Evolutionary conservation across 2,797 vertebrate genomes (phyloP).

Genomic region (Erithacus rubecula): DNA sequence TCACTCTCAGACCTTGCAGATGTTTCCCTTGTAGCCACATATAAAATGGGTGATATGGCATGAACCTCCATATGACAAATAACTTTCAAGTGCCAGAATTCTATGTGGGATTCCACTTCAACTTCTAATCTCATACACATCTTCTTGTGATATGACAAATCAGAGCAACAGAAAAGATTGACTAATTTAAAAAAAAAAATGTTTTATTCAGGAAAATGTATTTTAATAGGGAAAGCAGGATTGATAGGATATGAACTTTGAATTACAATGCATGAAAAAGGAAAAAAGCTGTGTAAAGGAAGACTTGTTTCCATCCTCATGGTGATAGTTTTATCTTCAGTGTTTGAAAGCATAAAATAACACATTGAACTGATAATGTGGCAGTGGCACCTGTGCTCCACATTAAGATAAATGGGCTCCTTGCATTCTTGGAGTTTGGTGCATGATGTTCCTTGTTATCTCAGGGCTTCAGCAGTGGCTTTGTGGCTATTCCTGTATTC

Average conservation of each 20-base stretch:
- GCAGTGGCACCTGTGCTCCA: not conserved
- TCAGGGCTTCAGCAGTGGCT: not conserved
- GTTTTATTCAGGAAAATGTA: not conserved
- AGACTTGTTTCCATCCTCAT: not conserved
- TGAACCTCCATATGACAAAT: not conserved
- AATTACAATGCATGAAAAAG: not conserved
- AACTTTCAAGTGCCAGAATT: not conserved
- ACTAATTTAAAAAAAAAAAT: not conserved
- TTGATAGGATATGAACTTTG: not conserved
- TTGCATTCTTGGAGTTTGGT: not conserved
- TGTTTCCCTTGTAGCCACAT: slow-evolving; percentile 34
- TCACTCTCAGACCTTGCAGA: slow-evolving; percentile 42
- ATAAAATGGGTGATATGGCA: not conserved
- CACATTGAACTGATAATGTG: not conserved
- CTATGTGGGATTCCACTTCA: not conserved
- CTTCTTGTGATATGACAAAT: not conserved
- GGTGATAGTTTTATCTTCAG: not conserved
- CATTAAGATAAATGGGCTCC: not conserved
- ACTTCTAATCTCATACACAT: not conserved
- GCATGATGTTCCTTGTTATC: not conserved
- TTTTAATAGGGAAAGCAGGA: not conserved
- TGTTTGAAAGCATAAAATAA: not conserved
- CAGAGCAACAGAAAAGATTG: not conserved
- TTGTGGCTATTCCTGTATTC: not conserved
- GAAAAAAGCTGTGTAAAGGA: not conserved